These are phyloP conservation scores for Indri indri DNA, from an alignment of 2,113 vertebrate genomes.

Conservation along the genomic window DNA sequence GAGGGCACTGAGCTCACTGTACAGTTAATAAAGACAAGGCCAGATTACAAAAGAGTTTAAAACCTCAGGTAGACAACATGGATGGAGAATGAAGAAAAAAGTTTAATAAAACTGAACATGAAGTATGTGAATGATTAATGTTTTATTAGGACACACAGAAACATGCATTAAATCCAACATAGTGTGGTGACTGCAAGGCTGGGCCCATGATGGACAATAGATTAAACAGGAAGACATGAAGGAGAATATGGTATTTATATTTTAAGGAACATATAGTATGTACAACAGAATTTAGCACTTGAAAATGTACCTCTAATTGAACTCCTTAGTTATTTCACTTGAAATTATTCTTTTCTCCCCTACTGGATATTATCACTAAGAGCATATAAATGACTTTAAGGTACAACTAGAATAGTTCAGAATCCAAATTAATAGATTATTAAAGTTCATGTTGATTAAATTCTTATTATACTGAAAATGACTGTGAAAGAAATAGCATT, in stretches of 20 bases:
- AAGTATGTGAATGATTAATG: background rate
- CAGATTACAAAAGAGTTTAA: background rate
- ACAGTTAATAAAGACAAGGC: background rate
- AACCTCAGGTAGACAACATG: background rate
- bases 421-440: conserved; percentile 5
- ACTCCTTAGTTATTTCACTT: background rate
- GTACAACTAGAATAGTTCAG: background rate
- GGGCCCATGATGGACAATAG: background rate
- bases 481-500: background rate
- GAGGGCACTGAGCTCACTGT: background rate
- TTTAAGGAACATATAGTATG: background rate
- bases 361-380: background rate
- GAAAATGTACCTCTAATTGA: background rate
- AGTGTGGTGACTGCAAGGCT: background rate
- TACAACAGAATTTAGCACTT: background rate
- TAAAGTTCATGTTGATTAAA: background rate
- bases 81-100: background rate
- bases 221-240: background rate
- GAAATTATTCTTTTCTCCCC: background rate
- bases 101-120: background rate
- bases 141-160: background rate
- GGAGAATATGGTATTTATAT: background rate
- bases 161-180: background rate
- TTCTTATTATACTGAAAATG: conserved; percentile 8
- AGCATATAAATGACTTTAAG: background rate